Evolutionary conservation across 2,888 invertebrate genomes (phyloP), one percentile per base, ranked within the genome.

Genomic region (Trachelus troglodyta): DNA sequence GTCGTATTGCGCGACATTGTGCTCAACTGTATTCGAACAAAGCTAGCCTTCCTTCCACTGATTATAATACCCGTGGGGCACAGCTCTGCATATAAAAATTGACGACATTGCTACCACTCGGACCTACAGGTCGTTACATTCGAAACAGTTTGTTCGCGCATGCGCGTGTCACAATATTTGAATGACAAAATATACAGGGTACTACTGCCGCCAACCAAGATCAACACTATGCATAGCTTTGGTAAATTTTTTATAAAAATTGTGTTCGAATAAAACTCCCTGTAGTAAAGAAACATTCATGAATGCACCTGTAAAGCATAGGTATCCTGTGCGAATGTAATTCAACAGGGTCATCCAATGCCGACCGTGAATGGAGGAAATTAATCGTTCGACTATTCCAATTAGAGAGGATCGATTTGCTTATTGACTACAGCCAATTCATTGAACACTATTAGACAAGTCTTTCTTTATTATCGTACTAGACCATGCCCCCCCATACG

Each of bases 41-140:
- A 81, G 83, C 80, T 79, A 76, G 84, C 86, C 87, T 86, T 85
- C 86, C 71, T 23, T 56, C 56, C 81, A 83, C 79, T 80, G 82
- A 79, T 81, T 82, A 83, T 85, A 82, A 83, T 83, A 76, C 80
- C 34, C 77, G 74, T 79, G 78, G 79, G 83, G 83, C 85, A 87
- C 84, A 85, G 83, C 83, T 85, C 78, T 85, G 85, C 84, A 87
- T 87, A 86, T 82, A 85, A 87, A 87, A 80, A 79, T 80, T 76
- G 23, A 33, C 69, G 74, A 71, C 76, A 35, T 31, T 56, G 69
- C 73, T 75, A 40, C 71, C 40, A 3, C 35, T 34, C 71, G 30
- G 71, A 23, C 71, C 30, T 71, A 71, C 71, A 34, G 34, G 71
- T 30, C 71, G 71, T 71, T 71, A 33, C 71, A 71, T 56, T 23